phyloP scores from a whole-genome alignment of 2,888 invertebrate species.

The Tinea trinotella region DNA sequence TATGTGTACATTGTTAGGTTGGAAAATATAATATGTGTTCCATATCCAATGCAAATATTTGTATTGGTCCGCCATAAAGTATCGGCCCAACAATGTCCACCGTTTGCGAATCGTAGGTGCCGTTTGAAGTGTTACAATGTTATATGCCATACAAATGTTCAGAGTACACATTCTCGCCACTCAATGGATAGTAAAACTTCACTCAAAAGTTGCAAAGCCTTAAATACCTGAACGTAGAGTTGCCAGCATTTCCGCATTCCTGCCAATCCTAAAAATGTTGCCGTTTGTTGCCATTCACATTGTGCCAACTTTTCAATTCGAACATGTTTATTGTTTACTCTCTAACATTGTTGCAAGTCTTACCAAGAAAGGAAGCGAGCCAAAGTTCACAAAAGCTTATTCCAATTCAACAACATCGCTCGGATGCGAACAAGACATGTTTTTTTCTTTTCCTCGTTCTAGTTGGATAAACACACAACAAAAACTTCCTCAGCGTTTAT shows the following conservation, averaged over 20 bases:
- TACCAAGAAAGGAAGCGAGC: slow-evolving; percentile 1
- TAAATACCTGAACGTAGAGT: slow-evolving; percentile 9
- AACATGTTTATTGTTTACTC: slow-evolving; percentile 11
- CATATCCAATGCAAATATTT: neutral
- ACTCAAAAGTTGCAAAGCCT: slow-evolving; percentile 45
- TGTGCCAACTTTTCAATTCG: slow-evolving; percentile 4
- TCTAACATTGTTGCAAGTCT: slow-evolving; percentile 8
- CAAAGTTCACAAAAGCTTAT: neutral
- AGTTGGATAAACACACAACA: neutral
- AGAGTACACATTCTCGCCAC: slow-evolving; percentile 24
- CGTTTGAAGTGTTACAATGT: neutral
- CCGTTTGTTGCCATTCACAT: neutral
- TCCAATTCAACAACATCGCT: neutral
- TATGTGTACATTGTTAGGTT: too few species aligned
- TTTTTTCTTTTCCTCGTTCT: neutral
- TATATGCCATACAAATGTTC: neutral
- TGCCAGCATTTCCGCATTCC: slow-evolving; percentile 49
- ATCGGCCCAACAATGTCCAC: neutral
- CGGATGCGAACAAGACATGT: neutral
- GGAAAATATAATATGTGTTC: neutral
- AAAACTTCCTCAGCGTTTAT: neutral
- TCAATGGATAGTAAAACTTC: slow-evolving; percentile 58
- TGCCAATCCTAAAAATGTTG: slow-evolving; percentile 13
- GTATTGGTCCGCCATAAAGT: neutral
- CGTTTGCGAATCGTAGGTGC: neutral